Conservation (phyloP, 2,888 invertebrate species). For the Drosophila lutescens region DNA sequence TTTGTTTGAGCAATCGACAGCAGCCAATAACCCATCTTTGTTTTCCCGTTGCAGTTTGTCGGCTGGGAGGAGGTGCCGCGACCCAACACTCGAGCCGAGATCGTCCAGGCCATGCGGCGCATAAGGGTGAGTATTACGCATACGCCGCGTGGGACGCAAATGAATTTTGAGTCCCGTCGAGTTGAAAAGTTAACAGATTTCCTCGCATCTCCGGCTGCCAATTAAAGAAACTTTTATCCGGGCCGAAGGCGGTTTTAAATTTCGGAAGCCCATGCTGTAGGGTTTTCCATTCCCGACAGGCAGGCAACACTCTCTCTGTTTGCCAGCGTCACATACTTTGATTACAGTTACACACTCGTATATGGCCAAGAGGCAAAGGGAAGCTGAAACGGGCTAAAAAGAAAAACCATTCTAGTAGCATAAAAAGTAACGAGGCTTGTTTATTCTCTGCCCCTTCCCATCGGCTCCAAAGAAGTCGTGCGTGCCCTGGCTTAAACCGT, state of each 20-base stretch:
- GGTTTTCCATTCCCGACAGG: constrained; percentile 31
- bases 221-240: constrained; percentile 55
- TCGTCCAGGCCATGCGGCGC: constrained; percentile 99
- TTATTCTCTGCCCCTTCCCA: constrained; percentile 44
- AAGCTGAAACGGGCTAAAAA: constrained; percentile 7
- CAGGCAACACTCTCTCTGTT: constrained; percentile 54
- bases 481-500: constrained; percentile 64
- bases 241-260: constrained; percentile 48
- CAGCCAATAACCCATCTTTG: constrained; percentile 28
- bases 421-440: constrained; percentile 60
- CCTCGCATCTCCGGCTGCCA: constrained; percentile 46
- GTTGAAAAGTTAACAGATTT: constrained; percentile 32
- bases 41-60: constrained; percentile 92
- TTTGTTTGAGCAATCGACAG: constrained; percentile 25
- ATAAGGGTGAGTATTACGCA: constrained; percentile 92
- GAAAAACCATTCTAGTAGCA: constrained; percentile 41
- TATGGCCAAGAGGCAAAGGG: constrained; percentile 21
- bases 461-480: constrained; percentile 32
- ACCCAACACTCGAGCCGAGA: constrained; percentile 98
- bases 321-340: constrained; percentile 63
- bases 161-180: constrained; percentile 15
- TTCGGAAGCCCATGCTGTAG: not conserved
- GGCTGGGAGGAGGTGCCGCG: constrained; percentile 98
- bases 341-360: constrained; percentile 58
- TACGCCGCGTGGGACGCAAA: constrained; percentile 29